These are phyloP conservation scores for Apostichopus leukothele DNA, from an alignment of 53 echinoderm and acorn worm genomes.

Conservation along the genomic window DNA sequence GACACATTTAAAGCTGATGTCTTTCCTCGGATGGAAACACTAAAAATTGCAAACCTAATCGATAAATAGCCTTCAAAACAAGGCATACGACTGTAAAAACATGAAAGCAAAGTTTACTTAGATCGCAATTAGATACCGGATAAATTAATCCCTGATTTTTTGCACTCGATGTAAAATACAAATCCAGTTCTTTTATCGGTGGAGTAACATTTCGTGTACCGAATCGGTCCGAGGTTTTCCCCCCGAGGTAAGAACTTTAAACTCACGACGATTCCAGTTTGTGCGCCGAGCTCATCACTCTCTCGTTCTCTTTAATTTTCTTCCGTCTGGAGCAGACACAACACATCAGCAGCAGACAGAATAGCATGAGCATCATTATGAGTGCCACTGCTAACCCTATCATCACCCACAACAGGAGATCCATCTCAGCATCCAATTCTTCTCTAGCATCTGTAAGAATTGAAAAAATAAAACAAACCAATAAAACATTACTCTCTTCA, in stretches of 20 bases:
- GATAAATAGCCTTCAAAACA: no score
- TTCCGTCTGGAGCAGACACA: constrained; percentile 13
- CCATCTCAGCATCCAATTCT: background rate
- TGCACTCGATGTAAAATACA: background rate
- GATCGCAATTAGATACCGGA: no score
- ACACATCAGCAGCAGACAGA: constrained; percentile 19
- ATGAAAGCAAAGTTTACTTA: no score
- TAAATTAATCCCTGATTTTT: no score
- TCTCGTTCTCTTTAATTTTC: constrained; percentile 23
- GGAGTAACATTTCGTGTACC: no score
- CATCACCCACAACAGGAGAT: constrained; percentile 15
- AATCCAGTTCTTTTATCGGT: background rate
- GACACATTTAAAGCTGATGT: no score
- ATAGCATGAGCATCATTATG: background rate
- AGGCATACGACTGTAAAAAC: no score
- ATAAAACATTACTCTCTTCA: background rate
- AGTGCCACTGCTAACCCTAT: constrained; percentile 25
- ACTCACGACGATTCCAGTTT: constrained; percentile 34
- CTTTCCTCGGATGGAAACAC: no score
- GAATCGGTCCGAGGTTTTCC: no score
- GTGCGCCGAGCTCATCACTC: constrained; percentile 7
- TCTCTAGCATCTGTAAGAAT: background rate
- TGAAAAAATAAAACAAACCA: background rate
- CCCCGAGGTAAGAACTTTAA: no score
- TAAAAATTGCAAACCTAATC: no score